Conservation (phyloP, 2,888 invertebrate genomes). For the Podabrus alpinus region DNA sequence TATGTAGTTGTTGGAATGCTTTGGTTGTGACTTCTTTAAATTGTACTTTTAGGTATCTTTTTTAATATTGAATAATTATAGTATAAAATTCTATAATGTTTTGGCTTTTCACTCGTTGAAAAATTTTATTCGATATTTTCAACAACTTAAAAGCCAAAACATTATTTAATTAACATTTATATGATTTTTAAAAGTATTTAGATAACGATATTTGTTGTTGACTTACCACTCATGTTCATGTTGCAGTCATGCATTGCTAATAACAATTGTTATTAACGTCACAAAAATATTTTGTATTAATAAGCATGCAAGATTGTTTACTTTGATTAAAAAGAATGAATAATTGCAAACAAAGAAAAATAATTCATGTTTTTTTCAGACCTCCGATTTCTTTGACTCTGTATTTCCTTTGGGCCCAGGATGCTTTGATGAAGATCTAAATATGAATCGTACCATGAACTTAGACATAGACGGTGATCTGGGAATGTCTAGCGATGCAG, state of each 20-base stretch:
- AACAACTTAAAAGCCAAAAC: too few species aligned
- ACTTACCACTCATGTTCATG: background rate
- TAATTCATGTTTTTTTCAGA: slow-evolving; percentile 42
- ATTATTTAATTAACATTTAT: too few species aligned
- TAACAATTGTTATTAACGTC: background rate
- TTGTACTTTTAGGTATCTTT: too few species aligned
- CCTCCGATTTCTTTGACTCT: slow-evolving; percentile 68
- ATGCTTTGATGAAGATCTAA: slow-evolving; percentile 62
- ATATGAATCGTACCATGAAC: slow-evolving; percentile 48
- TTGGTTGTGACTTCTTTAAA: too few species aligned
- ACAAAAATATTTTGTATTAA: background rate
- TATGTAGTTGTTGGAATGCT: too few species aligned
- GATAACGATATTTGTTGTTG: background rate
- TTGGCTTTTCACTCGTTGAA: too few species aligned
- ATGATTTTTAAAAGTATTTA: background rate
- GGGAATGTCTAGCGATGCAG: slow-evolving; percentile 47
- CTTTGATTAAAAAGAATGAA: too few species aligned
- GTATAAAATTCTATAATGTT: too few species aligned
- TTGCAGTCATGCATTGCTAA: background rate
- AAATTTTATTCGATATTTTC: too few species aligned
- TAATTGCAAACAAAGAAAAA: background rate
- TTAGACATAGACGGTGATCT: slow-evolving; percentile 48
- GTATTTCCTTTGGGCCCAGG: slow-evolving; percentile 69
- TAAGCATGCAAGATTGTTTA: background rate
- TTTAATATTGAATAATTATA: too few species aligned